Percentiles rank a stretch among this genome's conserved stretches.
phyloP scores from a whole-genome alignment of 2,113 vertebrate species.

The Canis aureus region DNA sequence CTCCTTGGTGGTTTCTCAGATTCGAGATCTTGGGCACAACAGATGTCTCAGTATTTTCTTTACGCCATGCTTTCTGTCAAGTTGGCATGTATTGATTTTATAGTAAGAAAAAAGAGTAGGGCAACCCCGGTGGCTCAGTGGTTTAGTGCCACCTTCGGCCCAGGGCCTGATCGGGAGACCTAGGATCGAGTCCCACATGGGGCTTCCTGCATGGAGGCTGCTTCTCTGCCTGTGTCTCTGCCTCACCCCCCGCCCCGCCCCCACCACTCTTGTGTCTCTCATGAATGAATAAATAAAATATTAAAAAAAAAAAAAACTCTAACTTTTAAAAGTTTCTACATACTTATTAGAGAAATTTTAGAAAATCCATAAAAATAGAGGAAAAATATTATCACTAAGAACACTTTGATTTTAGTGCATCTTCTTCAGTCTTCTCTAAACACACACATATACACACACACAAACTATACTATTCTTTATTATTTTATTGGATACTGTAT shows the following conservation, averaged over 20 bases:
- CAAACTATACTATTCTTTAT: background rate
- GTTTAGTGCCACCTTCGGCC: no score
- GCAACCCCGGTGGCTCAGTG: no score
- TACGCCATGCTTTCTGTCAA: background rate
- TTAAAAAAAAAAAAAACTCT: background rate
- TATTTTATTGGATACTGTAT: constrained; percentile 25
- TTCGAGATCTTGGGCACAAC: no score
- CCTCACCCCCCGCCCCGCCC: rapidly evolving
- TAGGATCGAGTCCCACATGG: no score
- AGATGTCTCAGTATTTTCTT: constrained; percentile 32
- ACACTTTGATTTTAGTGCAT: constrained; percentile 34
- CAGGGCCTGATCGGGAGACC: no score
- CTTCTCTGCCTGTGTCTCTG: no score
- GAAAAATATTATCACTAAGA: background rate
- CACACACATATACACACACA: background rate
- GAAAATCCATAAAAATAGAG: constrained; percentile 18
- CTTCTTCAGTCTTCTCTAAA: constrained; percentile 41
- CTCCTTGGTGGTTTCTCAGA: no score
- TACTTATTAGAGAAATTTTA: constrained; percentile 7
- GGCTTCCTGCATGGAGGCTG: no score
- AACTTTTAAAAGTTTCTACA: constrained; percentile 18
- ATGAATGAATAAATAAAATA: no score
- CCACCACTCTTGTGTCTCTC: no score
- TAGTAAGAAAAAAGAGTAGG: background rate
- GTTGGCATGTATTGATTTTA: constrained; percentile 43